Conservation (phyloP, 2,113 vertebrate genomes). For the Psittacara wagleri region DNA sequence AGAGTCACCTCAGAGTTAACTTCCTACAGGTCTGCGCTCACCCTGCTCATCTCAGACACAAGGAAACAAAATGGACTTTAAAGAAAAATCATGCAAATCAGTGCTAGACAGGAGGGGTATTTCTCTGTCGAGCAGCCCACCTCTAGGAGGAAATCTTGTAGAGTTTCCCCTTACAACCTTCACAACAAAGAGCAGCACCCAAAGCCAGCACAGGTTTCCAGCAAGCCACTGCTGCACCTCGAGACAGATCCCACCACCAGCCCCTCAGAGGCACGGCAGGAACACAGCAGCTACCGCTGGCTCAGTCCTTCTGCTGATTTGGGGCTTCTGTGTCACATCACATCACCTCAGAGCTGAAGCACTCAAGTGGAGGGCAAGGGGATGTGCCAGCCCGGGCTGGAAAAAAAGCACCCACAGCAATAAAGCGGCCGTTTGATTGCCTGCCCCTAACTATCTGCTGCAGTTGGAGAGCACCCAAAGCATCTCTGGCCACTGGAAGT, state of each 20-base stretch:
- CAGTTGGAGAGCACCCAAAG: not conserved
- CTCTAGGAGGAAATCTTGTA: not conserved
- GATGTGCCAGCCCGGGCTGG: not conserved
- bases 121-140: not conserved
- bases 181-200: not conserved
- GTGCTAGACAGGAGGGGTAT: fast-evolving
- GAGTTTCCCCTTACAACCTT: not conserved
- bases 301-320: not conserved
- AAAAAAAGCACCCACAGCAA: not conserved
- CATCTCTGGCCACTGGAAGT: not conserved
- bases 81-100: not conserved
- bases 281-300: not conserved
- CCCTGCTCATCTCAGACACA: fast-evolving
- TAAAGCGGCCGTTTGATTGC: not conserved
- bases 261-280: not conserved
- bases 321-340: not conserved
- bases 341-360: not conserved
- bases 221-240: not conserved
- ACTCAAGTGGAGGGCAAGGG: not conserved
- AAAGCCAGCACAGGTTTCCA: not conserved
- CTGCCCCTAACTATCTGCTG: not conserved
- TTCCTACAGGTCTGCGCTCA: not conserved
- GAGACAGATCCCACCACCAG: not conserved
- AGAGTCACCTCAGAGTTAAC: fast-evolving
- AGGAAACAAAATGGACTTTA: fast-evolving